A percentile compares a stretch with the other conserved stretches of the same genome.
These are phyloP conservation scores for Eupelmus urozonus DNA, from an alignment of 2,888 invertebrate species.

Conservation along the genomic window DNA sequence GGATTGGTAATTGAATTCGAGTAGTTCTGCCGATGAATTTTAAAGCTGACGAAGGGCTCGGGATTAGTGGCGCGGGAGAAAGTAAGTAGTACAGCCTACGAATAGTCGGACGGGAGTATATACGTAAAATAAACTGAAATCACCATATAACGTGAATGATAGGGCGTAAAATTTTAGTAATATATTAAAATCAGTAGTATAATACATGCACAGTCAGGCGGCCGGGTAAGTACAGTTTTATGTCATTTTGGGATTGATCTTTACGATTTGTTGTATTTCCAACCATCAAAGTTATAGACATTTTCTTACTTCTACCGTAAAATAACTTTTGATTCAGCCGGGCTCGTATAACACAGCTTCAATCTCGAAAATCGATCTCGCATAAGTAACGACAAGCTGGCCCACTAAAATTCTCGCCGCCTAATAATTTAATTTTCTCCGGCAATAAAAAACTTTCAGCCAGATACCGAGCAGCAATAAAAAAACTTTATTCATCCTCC, in stretches of 20 bases:
- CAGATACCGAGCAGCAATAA: not conserved
- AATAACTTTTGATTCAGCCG: not conserved
- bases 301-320: not conserved
- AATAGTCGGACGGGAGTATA: too few species aligned
- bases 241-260: too few species aligned
- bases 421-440: constrained; percentile 33
- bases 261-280: too few species aligned
- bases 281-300: not conserved
- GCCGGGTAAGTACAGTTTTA: too few species aligned
- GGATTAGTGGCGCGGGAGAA: not conserved
- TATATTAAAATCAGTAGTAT: constrained; percentile 12
- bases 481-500: constrained; percentile 35
- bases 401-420: not conserved
- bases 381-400: not conserved
- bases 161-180: not conserved
- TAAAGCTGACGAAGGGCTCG: too few species aligned
- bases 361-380: constrained; percentile 2
- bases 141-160: not conserved
- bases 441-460: constrained; percentile 5
- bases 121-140: not conserved
- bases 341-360: too few species aligned
- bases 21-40: too few species aligned
- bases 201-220: not conserved
- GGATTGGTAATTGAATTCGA: too few species aligned
- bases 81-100: not conserved